Percentiles rank a stretch among this genome's conserved stretches.
phyloP scores from a whole-genome alignment of 2,888 invertebrate species.

The Petrolisthes manimaculis region DNA sequence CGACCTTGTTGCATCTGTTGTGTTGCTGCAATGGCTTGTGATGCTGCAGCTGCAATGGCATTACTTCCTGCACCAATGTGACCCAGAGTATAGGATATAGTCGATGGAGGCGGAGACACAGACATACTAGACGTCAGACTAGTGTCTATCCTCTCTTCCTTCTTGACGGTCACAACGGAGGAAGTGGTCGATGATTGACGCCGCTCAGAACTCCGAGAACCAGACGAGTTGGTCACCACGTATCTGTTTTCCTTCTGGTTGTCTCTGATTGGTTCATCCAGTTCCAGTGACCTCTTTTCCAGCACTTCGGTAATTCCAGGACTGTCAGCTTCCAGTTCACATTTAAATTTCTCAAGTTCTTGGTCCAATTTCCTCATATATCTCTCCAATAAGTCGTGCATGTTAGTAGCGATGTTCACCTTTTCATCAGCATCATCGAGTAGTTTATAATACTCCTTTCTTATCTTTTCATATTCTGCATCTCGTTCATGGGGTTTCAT shows the following conservation, averaged over 20 bases:
- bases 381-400: constrained; percentile 94
- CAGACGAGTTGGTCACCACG: constrained; percentile 63
- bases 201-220: constrained; percentile 38
- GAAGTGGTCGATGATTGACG: constrained; percentile 46
- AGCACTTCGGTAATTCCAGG: constrained; percentile 96
- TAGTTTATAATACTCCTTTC: constrained; percentile 89
- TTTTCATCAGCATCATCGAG: constrained; percentile 93
- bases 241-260: constrained; percentile 89
- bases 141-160: constrained; percentile 56
- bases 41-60: constrained; percentile 93
- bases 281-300: constrained; percentile 91
- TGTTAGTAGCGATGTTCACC: constrained; percentile 91
- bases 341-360: constrained; percentile 97
- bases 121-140: constrained; percentile 47
- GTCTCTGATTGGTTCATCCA: constrained; percentile 78
- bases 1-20: constrained; percentile 96
- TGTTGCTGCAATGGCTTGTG: constrained; percentile 95
- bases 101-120: constrained; percentile 56
- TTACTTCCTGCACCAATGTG: constrained; percentile 88
- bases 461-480: constrained; percentile 84
- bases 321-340: constrained; percentile 98
- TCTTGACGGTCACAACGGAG: constrained; percentile 34
- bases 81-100: constrained; percentile 74
- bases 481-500: constrained; percentile 82
- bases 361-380: constrained; percentile 88